Percentiles rank a stretch among this genome's conserved stretches.
These are phyloP conservation scores for Mesorhabditis belari DNA, from an alignment of 2,888 invertebrate species.

Conservation along the genomic window DNA sequence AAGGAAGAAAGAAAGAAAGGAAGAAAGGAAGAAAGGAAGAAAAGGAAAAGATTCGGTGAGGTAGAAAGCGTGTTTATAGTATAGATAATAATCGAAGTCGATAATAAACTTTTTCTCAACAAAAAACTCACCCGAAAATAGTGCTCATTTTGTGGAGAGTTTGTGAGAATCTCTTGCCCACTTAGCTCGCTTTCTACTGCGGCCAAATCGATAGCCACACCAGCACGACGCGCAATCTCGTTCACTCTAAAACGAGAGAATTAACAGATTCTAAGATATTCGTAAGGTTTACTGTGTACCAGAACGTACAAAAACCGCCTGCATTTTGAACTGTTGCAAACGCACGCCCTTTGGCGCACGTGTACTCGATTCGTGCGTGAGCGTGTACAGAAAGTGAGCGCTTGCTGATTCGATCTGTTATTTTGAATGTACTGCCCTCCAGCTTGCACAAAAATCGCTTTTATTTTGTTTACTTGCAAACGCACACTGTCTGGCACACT, in stretches of 20 bases:
- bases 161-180: constrained; percentile 8
- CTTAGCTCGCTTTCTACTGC: constrained; percentile 19
- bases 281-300: no score
- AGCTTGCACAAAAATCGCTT: no score
- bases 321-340: no score
- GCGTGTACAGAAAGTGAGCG: no score
- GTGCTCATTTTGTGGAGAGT: constrained; percentile 23
- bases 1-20: no score
- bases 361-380: no score
- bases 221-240: constrained; percentile 76
- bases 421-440: no score
- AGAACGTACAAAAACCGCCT: no score
- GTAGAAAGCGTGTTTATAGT: background rate
- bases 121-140: constrained; percentile 25
- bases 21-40: constrained; percentile 53
- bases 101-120: background rate
- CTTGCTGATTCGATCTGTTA: no score
- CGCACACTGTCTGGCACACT: no score
- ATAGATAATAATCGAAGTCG: background rate
- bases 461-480: no score
- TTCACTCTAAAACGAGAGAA: constrained; percentile 61
- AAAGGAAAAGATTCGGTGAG: constrained; percentile 27
- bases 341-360: no score
- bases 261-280: background rate
- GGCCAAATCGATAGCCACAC: constrained; percentile 55